Conservation (phyloP, 1,140 invertebrate species). For the Drosophila truncata region DNA sequence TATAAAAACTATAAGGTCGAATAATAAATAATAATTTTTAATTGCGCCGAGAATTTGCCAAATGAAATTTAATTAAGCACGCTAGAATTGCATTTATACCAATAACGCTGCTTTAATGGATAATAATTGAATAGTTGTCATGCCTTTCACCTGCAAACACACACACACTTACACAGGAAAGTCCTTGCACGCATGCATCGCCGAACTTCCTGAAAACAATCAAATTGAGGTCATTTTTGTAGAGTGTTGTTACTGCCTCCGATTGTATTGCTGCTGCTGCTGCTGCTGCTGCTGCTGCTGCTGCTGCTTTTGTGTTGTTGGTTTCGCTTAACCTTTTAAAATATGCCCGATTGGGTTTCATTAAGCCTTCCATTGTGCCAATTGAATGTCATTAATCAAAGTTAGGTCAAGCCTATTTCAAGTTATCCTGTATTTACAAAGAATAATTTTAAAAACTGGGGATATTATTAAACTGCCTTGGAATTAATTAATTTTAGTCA, state of each 20-base stretch:
- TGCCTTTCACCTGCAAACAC: constrained; percentile 37
- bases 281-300: background rate
- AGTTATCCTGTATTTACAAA: background rate
- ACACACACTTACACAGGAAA: constrained; percentile 14
- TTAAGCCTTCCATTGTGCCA: constrained; percentile 21
- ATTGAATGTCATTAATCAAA: constrained; percentile 26
- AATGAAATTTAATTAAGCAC: constrained; percentile 70
- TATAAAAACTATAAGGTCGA: background rate
- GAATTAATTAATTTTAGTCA: background rate
- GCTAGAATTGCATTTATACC: constrained; percentile 70
- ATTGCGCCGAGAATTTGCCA: constrained; percentile 38
- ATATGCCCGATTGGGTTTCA: constrained; percentile 43
- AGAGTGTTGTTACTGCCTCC: constrained; percentile 38
- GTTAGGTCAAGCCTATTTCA: constrained; percentile 7
- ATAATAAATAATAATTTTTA: constrained; percentile 4
- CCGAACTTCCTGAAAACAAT: constrained; percentile 59
- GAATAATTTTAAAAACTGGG: no score
- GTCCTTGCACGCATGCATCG: constrained; percentile 31
- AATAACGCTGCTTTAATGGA: constrained; percentile 71
- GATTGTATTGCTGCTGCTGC: constrained; percentile 30
- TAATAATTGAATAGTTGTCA: constrained; percentile 76
- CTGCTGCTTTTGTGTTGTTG: constrained; percentile 14
- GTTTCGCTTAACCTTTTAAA: constrained; percentile 25
- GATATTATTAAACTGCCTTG: background rate
- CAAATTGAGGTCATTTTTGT: constrained; percentile 65